Conservation (phyloP, 2,888 invertebrate genomes). For the Zhuqinia jingwanae region DNA sequence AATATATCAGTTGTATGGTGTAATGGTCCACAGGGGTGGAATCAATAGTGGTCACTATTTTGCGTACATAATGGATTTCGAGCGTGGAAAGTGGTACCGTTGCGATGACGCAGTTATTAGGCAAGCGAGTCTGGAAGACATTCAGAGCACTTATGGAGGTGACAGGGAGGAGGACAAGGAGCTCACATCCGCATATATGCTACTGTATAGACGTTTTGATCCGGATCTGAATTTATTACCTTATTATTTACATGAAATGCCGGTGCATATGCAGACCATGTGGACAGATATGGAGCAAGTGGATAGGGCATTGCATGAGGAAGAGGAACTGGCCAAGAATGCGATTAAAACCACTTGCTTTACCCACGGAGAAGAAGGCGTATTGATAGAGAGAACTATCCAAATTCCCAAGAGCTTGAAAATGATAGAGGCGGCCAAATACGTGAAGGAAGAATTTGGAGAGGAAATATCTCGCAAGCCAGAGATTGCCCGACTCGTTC, state of each 20-base stretch:
- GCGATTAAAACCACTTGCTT: slow-evolving; percentile 82
- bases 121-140: slow-evolving; percentile 89
- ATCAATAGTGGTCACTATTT: slow-evolving; percentile 96
- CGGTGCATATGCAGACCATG: slow-evolving; percentile 86
- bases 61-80: slow-evolving; percentile 92
- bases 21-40: slow-evolving; percentile 95
- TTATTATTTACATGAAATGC: slow-evolving; percentile 87
- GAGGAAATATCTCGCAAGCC: slow-evolving; percentile 83
- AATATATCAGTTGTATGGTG: slow-evolving; percentile 92
- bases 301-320: slow-evolving; percentile 85
- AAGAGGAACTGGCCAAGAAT: slow-evolving; percentile 85
- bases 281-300: slow-evolving; percentile 85
- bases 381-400: slow-evolving; percentile 83
- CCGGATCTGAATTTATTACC: slow-evolving; percentile 85
- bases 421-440: slow-evolving; percentile 83
- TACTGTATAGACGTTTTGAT: slow-evolving; percentile 92
- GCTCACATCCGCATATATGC: slow-evolving; percentile 91
- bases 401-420: slow-evolving; percentile 85
- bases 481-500: slow-evolving; percentile 86
- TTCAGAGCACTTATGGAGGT: slow-evolving; percentile 91
- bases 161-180: slow-evolving; percentile 82
- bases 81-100: slow-evolving; percentile 89
- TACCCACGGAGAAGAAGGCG: not conserved
- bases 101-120: slow-evolving; percentile 93
- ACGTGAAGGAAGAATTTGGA: slow-evolving; percentile 80